phyloP scores from a whole-genome alignment of 2,797 vertebrate genomes.

The Myotis pilosus region DNA sequence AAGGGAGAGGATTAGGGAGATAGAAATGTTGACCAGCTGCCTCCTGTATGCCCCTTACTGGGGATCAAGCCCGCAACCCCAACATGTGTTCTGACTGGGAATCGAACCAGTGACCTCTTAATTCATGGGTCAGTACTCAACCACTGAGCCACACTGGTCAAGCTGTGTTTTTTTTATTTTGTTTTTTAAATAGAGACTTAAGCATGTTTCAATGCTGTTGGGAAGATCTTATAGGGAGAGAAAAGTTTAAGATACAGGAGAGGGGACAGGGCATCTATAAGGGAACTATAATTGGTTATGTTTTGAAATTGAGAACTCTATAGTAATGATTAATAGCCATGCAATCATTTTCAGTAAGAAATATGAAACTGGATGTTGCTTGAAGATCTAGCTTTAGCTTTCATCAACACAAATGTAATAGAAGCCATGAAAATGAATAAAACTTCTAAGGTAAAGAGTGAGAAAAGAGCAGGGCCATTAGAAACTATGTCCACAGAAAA shows the following conservation, averaged over 20 bases:
- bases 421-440: neutral
- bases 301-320: neutral
- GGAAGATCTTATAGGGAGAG: neutral
- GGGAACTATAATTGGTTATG: neutral
- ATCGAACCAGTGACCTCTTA: too few relatives aligned
- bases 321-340: neutral
- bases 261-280: neutral
- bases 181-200: neutral
- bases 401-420: neutral
- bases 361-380: neutral
- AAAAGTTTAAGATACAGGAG: neutral
- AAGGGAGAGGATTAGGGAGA: too few relatives aligned
- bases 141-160: too few relatives aligned
- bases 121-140: too few relatives aligned
- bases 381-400: neutral
- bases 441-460: constrained; percentile 3
- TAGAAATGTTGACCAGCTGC: too few relatives aligned
- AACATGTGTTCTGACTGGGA: too few relatives aligned
- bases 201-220: neutral
- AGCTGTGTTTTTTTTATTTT: too few relatives aligned
- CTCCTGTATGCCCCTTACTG: too few relatives aligned
- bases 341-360: constrained; percentile 13
- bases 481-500: neutral
- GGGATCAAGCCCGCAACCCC: too few relatives aligned
- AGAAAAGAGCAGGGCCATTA: neutral